Evolutionary conservation across 2,113 vertebrate species (phyloP).

Genomic region (Tyto alba): DNA sequence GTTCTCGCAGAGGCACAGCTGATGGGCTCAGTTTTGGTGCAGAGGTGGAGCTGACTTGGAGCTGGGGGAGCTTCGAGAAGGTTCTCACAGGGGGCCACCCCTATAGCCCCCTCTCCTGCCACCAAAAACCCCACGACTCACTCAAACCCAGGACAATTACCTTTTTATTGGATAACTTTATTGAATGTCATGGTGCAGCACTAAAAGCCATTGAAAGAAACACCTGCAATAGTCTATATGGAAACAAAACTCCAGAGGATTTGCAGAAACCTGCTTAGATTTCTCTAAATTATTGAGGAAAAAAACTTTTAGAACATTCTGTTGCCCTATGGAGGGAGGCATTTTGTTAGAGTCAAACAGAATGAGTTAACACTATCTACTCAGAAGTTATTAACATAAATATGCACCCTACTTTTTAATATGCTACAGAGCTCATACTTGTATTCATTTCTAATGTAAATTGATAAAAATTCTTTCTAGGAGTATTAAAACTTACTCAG

Average conservation of each 20-base stretch:
- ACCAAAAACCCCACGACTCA: too few relatives aligned
- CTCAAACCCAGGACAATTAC: too few relatives aligned
- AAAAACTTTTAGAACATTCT: background rate
- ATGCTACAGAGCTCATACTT: background rate
- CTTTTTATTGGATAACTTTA: slow-evolving; percentile 15
- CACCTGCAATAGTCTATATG: background rate
- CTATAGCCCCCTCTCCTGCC: too few relatives aligned
- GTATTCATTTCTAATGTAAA: background rate
- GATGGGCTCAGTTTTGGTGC: too few relatives aligned
- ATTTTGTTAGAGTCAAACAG: background rate
- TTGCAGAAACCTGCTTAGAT: background rate
- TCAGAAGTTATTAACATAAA: background rate
- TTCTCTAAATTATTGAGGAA: background rate
- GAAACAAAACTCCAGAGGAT: background rate
- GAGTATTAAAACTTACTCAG: background rate
- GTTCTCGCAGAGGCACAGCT: too few relatives aligned
- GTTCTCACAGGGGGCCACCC: too few relatives aligned
- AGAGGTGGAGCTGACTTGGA: too few relatives aligned
- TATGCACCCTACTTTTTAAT: background rate
- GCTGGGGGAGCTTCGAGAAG: too few relatives aligned
- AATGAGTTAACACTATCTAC: background rate
- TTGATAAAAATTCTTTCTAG: background rate
- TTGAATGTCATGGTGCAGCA: background rate
- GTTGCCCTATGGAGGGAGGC: background rate
- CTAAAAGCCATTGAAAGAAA: background rate